These are phyloP conservation scores for Tylochromis polylepis DNA, from an alignment of 2,113 vertebrate genomes.

Conservation along the genomic window DNA sequence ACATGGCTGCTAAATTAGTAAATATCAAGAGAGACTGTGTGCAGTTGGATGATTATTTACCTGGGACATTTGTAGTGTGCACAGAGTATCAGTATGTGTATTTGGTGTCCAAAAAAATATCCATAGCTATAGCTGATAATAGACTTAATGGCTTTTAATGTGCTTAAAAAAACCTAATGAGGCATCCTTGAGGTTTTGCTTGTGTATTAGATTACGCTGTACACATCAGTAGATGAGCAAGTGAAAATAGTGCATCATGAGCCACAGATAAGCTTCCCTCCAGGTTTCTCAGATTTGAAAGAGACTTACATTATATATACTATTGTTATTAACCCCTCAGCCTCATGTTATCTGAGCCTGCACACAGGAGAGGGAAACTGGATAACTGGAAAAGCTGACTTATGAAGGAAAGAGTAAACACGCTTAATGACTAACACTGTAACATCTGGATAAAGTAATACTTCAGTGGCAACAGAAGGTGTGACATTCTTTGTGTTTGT, in stretches of 20 bases:
- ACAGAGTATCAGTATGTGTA: background rate
- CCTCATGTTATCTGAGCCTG: background rate
- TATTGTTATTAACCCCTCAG: background rate
- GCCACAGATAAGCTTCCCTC: background rate
- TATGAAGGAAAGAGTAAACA: background rate
- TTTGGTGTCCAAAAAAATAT: background rate
- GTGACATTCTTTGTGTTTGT: background rate
- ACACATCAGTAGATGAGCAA: background rate
- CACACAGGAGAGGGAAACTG: background rate
- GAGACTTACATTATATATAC: background rate
- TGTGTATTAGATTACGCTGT: background rate
- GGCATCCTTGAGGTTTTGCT: background rate
- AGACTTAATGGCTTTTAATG: background rate
- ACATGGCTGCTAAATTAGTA: background rate
- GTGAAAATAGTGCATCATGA: background rate
- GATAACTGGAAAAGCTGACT: background rate
- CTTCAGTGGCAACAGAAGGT: background rate
- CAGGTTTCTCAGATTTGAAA: background rate
- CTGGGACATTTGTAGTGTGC: background rate
- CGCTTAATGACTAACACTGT: background rate
- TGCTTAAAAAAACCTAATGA: fast-evolving
- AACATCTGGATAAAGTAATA: background rate
- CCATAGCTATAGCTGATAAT: background rate
- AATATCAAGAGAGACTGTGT: background rate
- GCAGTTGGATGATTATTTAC: background rate